Conservation (phyloP, 2,888 invertebrate species). For the Mamestra brassicae region DNA sequence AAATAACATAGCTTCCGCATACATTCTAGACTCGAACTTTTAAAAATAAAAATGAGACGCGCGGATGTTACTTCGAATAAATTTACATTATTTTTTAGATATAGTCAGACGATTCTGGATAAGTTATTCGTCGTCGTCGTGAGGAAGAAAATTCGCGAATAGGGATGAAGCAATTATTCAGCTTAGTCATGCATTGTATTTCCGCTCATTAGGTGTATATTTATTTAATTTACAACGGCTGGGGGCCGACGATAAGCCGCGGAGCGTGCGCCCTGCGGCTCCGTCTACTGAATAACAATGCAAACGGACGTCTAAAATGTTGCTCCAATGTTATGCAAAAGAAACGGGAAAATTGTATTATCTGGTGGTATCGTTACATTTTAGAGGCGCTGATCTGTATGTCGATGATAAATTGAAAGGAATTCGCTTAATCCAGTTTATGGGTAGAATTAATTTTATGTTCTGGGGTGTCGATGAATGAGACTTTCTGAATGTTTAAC, state of each 20-base stretch:
- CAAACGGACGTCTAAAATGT: slow-evolving; percentile 83
- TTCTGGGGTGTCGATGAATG: slow-evolving; percentile 4
- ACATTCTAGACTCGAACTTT: slow-evolving; percentile 70
- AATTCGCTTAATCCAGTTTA: slow-evolving; percentile 70
- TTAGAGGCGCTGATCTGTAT: slow-evolving; percentile 67
- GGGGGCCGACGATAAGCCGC: slow-evolving; percentile 88
- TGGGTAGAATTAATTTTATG: slow-evolving; percentile 40
- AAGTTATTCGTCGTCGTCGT: slow-evolving; percentile 23
- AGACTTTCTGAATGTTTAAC: slow-evolving; percentile 3
- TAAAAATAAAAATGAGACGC: slow-evolving; percentile 73
- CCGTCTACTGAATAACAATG: slow-evolving; percentile 89
- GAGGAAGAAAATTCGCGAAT: slow-evolving; percentile 70
- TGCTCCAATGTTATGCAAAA: slow-evolving; percentile 77
- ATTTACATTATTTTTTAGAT: slow-evolving; percentile 64
- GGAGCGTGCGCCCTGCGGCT: slow-evolving; percentile 87
- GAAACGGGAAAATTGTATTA: slow-evolving; percentile 69
- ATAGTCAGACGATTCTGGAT: slow-evolving; percentile 13
- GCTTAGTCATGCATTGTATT: slow-evolving; percentile 89
- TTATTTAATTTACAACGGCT: slow-evolving; percentile 91
- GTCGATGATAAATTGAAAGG: slow-evolving; percentile 73
- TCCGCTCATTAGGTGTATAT: slow-evolving; percentile 90
- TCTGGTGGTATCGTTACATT: slow-evolving; percentile 70
- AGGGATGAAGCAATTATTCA: slow-evolving; percentile 88
- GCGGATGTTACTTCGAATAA: slow-evolving; percentile 68
- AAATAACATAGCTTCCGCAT: slow-evolving; percentile 76